A percentile compares a stretch with the other conserved stretches of the same genome.
Evolutionary conservation across 2,888 invertebrate species (phyloP).

Genomic region (Caenorhabditis zanzibari): DNA sequence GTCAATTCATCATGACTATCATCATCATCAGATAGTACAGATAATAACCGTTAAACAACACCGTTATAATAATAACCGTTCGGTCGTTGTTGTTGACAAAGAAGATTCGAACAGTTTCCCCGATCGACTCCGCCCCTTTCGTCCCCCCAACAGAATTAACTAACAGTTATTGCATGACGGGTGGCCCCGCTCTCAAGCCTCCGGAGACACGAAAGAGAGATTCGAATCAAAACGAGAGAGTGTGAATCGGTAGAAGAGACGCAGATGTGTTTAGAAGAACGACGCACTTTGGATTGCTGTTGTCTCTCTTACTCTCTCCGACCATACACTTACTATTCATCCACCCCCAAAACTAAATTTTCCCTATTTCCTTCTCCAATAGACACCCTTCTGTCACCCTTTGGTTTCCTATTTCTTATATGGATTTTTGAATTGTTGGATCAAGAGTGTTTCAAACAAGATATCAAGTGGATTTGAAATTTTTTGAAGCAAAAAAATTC

Average conservation of each 20-base stretch:
- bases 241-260: slow-evolving; percentile 2
- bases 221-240: background rate
- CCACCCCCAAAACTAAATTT: slow-evolving; percentile 4
- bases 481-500: background rate
- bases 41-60: slow-evolving; percentile 25
- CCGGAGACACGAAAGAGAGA: slow-evolving; percentile 18
- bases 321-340: slow-evolving; percentile 64
- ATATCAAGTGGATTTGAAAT: background rate
- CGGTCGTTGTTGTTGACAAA: slow-evolving; percentile 43
- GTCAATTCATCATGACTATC: no score
- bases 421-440: no score
- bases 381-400: background rate
- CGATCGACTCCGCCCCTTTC: background rate
- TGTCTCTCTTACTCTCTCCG: background rate
- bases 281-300: slow-evolving; percentile 8
- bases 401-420: slow-evolving; percentile 5
- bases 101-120: slow-evolving; percentile 26
- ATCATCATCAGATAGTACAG: slow-evolving; percentile 30
- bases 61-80: slow-evolving; percentile 21
- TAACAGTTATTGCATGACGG: slow-evolving; percentile 26
- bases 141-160: slow-evolving; percentile 3
- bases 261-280: slow-evolving; percentile 28
- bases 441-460: background rate
- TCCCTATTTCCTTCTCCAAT: no score
- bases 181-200: slow-evolving; percentile 9